Conservation (phyloP, 2,797 vertebrate genomes). For the Xyrichtys novacula region DNA sequence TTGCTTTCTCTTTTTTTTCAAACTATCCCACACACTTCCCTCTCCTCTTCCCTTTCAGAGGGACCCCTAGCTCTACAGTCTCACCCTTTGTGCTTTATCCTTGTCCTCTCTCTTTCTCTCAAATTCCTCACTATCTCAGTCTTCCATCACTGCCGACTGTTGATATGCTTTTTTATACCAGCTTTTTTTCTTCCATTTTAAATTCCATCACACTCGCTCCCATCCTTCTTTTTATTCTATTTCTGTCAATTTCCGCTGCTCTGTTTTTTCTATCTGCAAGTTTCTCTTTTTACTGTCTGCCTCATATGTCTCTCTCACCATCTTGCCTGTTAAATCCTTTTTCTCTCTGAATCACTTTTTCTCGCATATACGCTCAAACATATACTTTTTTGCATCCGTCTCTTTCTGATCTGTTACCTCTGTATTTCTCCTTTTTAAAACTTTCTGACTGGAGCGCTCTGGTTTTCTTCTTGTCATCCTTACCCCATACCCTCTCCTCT, state of each 20-base stretch:
- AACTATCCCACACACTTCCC: constrained; percentile 36
- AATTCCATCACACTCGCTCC: constrained; percentile 18
- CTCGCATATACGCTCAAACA: not conserved
- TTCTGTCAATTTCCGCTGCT: constrained; percentile 41
- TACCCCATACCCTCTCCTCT: constrained; percentile 24
- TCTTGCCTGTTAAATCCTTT: constrained; percentile 18
- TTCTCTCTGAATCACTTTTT: constrained; percentile 15
- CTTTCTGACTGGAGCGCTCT: constrained; percentile 31
- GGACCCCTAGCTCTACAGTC: constrained; percentile 16
- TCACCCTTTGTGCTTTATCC: constrained; percentile 29
- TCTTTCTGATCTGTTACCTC: constrained; percentile 9
- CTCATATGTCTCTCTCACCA: constrained; percentile 25
- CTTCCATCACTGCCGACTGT: constrained; percentile 22
- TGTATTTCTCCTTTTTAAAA: constrained; percentile 33
- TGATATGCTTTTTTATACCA: constrained; percentile 39
- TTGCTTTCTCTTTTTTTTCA: constrained; percentile 38
- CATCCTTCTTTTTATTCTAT: constrained; percentile 40
- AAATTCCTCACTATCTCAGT: constrained; percentile 32
- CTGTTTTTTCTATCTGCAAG: constrained; percentile 6
- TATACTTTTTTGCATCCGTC: constrained; percentile 6
- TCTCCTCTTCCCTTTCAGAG: constrained; percentile 31
- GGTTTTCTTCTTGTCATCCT: constrained; percentile 22
- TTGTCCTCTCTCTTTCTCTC: constrained; percentile 19
- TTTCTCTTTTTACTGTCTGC: constrained; percentile 24
- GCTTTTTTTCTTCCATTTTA: constrained; percentile 44